phyloP scores from a whole-genome alignment of 2,797 vertebrate genomes.

The Cyclopterus lumpus region DNA sequence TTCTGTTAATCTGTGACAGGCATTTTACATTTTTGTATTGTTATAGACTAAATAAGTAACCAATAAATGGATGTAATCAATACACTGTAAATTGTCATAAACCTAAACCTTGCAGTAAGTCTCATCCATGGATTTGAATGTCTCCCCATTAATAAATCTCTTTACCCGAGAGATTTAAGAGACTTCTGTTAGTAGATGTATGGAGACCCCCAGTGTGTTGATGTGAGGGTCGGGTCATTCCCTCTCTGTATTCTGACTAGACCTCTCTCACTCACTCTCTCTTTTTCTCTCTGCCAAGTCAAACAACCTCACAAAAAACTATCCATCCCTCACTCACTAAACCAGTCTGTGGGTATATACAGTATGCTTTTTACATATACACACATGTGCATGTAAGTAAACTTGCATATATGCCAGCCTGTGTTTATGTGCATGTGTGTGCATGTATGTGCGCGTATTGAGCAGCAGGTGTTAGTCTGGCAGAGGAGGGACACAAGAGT shows the following conservation, averaged over 20 bases:
- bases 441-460: background rate
- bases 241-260: slow-evolving; percentile 25
- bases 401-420: slow-evolving; percentile 14
- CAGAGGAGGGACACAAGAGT: slow-evolving; percentile 74
- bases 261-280: slow-evolving; percentile 34
- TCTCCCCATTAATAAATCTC: slow-evolving; percentile 25
- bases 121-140: slow-evolving; percentile 17
- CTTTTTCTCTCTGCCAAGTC: slow-evolving; percentile 61
- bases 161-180: slow-evolving; percentile 66
- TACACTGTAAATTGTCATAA: background rate
- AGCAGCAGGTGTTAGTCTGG: slow-evolving; percentile 87
- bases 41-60: slow-evolving; percentile 1
- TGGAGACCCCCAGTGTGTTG: slow-evolving; percentile 44
- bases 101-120: background rate
- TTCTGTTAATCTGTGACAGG: background rate
- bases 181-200: slow-evolving; percentile 57
- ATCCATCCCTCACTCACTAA: slow-evolving; percentile 64
- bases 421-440: slow-evolving; percentile 18
- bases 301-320: slow-evolving; percentile 68
- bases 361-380: slow-evolving; percentile 43
- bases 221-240: slow-evolving; percentile 47
- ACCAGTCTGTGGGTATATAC: slow-evolving; percentile 47
- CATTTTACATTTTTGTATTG: background rate
- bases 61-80: background rate
- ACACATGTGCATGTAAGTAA: slow-evolving; percentile 39